Conservation (phyloP, 2,888 invertebrate genomes). For the Ophraella communa region DNA sequence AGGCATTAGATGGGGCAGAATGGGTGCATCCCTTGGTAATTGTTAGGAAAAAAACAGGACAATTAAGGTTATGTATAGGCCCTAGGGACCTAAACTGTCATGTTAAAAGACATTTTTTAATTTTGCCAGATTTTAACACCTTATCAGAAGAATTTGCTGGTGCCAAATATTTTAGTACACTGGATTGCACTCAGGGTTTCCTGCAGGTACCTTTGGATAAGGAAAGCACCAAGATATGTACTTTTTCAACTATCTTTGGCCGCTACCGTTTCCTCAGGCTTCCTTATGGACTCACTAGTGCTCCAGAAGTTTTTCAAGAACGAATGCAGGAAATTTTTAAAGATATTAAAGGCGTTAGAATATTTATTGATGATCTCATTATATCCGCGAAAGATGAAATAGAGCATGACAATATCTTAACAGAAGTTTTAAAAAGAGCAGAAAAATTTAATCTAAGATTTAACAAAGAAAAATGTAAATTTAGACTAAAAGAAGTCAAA, state of each 20-base stretch:
- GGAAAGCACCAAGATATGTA: constrained; percentile 40
- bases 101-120: not conserved
- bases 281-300: constrained; percentile 45
- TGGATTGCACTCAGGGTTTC: not conserved
- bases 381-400: constrained; percentile 29
- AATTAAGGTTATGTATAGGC: not conserved
- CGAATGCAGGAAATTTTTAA: constrained; percentile 39
- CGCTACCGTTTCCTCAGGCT: constrained; percentile 37
- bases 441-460: too few species aligned
- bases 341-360: constrained; percentile 29
- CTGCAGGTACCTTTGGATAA: not conserved
- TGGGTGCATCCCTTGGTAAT: not conserved
- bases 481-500: too few species aligned
- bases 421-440: too few species aligned
- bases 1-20: not conserved
- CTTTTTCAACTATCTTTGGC: constrained; percentile 11
- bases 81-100: not conserved
- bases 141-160: not conserved
- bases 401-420: constrained; percentile 36
- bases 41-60: not conserved
- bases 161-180: not conserved
- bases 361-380: constrained; percentile 43
- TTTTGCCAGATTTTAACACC: not conserved
- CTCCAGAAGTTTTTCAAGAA: not conserved
- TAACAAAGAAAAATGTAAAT: too few species aligned